Percentiles rank a stretch among this genome's conserved stretches.
phyloP scores from a whole-genome alignment of 2,113 vertebrate genomes.

The Lepidothrix coronata region DNA sequence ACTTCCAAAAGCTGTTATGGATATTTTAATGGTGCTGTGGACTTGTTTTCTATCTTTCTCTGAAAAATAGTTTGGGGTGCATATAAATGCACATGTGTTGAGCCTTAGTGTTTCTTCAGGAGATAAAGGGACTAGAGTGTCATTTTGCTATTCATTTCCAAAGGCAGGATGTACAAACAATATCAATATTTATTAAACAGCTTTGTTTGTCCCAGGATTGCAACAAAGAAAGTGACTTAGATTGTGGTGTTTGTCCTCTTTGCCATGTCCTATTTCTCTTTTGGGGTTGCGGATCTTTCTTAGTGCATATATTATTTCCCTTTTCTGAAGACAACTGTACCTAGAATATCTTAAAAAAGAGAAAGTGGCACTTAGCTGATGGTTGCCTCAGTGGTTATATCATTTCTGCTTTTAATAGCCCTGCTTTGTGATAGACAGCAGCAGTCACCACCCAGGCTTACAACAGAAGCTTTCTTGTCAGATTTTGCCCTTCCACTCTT shows the following conservation, averaged over 20 bases:
- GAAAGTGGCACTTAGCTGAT: background rate
- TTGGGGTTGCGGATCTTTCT: background rate
- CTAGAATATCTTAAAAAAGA: background rate
- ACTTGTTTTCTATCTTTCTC: background rate
- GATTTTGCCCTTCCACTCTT: conserved; percentile 8
- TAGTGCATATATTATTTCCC: conserved; percentile 32
- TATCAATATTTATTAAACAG: conserved; percentile 62
- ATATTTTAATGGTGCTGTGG: background rate
- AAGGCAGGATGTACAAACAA: conserved; percentile 46
- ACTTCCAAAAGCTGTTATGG: background rate
- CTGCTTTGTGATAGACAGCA: background rate
- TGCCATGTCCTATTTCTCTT: conserved; percentile 20
- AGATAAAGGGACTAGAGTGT: background rate
- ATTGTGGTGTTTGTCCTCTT: conserved; percentile 35
- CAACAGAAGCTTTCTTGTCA: conserved; percentile 1
- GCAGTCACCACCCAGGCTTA: background rate
- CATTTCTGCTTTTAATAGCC: conserved; percentile 15
- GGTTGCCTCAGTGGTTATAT: background rate
- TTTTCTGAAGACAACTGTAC: conserved; percentile 16
- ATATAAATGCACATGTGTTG: background rate
- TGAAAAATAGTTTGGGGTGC: background rate
- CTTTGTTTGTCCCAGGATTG: conserved; percentile 51
- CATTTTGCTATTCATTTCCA: background rate
- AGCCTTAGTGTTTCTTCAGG: background rate
- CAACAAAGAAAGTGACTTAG: conserved; percentile 51